phyloP scores from a whole-genome alignment of 2,888 invertebrate genomes.

The Limnephilus lunatus region DNA sequence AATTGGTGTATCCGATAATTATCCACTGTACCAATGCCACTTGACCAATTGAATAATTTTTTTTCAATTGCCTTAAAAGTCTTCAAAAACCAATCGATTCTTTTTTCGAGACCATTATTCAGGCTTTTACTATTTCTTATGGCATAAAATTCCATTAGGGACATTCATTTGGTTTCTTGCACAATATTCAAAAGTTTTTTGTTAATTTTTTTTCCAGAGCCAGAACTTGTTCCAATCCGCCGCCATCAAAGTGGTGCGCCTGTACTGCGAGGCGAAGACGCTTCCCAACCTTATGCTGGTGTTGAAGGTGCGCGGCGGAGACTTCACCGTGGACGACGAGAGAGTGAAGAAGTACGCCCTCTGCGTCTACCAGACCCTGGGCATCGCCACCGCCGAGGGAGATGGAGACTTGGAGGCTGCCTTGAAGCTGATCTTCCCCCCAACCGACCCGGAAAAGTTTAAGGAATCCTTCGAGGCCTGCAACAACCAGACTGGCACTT shows the following conservation, averaged over 20 bases:
- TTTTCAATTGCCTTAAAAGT: no score
- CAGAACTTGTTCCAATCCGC: not conserved
- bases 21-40: no score
- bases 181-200: not conserved
- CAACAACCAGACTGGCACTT: not conserved
- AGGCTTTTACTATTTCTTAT: no score
- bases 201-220: not conserved
- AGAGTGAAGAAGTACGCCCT: conserved; percentile 44
- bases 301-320: not conserved
- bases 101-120: no score
- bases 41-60: no score
- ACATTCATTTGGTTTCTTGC: no score
- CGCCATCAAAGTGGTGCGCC: not conserved
- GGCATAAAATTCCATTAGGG: no score
- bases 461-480: conserved; percentile 33
- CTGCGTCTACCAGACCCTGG: conserved; percentile 49
- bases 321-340: not conserved
- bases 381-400: conserved; percentile 28
- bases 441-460: conserved; percentile 51
- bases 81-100: no score
- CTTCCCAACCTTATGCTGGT: not conserved
- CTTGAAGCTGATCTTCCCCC: conserved; percentile 32
- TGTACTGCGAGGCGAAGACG: not conserved
- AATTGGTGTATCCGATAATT: no score
- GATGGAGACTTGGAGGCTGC: conserved; percentile 31